Evolutionary conservation across 2,113 vertebrate genomes (phyloP).

Genomic region (Megaceryle maxima): DNA sequence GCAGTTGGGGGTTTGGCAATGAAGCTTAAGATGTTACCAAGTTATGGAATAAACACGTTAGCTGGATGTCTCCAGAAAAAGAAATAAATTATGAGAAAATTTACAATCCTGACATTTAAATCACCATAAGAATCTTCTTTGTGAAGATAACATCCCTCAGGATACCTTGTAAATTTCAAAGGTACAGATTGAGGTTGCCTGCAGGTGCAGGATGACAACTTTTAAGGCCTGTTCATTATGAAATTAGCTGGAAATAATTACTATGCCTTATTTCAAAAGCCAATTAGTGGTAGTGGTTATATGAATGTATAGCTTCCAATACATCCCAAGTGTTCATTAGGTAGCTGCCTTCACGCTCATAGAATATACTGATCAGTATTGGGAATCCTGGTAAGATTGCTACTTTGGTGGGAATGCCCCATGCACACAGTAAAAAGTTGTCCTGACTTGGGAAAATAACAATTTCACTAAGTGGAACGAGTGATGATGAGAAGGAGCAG

Average conservation of each 20-base stretch:
- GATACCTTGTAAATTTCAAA: not conserved
- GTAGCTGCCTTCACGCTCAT: not conserved
- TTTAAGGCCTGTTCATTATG: not conserved
- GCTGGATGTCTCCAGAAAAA: not conserved
- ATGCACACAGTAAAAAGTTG: fast-evolving
- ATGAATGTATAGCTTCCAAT: not conserved
- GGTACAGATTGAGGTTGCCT: not conserved
- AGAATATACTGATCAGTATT: not conserved
- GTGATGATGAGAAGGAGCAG: not conserved
- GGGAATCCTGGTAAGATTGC: not conserved
- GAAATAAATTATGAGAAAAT: not conserved
- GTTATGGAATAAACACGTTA: not conserved
- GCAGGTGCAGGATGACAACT: not conserved
- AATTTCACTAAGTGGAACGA: not conserved
- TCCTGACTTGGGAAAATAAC: not conserved
- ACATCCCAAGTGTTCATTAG: fast-evolving
- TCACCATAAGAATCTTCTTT: not conserved
- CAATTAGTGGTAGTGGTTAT: not conserved
- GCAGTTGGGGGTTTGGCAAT: slow-evolving; percentile 20
- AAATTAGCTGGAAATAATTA: not conserved
- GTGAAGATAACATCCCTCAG: not conserved
- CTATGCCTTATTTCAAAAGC: not conserved
- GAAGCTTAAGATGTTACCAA: not conserved
- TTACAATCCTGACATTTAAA: not conserved
- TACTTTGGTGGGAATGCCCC: not conserved